Evolutionary conservation across 2,797 vertebrate species (phyloP), one percentile per base, ranked within the genome.

Genomic region (Novumbra hubbsi): DNA sequence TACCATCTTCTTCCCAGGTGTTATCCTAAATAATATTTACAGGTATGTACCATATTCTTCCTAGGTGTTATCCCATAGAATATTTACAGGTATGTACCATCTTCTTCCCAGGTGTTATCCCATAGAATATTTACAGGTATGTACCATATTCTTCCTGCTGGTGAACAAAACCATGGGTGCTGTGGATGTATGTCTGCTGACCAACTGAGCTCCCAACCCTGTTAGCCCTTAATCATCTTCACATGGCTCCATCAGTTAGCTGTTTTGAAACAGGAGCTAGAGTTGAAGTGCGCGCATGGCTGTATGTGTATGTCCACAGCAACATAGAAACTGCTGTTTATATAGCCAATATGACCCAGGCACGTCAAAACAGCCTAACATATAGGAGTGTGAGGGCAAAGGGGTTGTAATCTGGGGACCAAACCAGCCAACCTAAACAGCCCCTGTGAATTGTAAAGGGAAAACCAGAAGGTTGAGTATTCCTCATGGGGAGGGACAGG

Each of bases 401-500:
- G 60, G 60, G 27, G 24, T 4, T 62, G 12, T n/a, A 63, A 63
- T 12, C 19, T 16, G 60, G 24, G n/a, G 60, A 63, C 14, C 60
- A 63, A 16, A 30, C 24, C 12, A 19, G 19, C 50, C 5, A 16
- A 17, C 50, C 19, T 55, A 7, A 55, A 55, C 50, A 21, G 50
- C 34, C 50, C 19, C 19, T 55, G 19, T 55, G 50, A 55, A 55
- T 55, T 9, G 1, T 55, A 55, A 55, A 55, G 34, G 65, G 11
- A 34, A 38, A 24, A 68, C 6, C 78, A 45, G 65, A 34, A 45
- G 71, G 70, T 24, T 64, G 28, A 68, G 73, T 28, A 67, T 32
- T 64, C 73, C 67, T 81, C 75, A 79, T 24, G 52, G 79, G 82
- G 80, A 88, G 79, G 84, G 84, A 82, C 75, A 80, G 76, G 73